Conservation (phyloP, 2,113 vertebrate species). For the Picathartes gymnocephalus region DNA sequence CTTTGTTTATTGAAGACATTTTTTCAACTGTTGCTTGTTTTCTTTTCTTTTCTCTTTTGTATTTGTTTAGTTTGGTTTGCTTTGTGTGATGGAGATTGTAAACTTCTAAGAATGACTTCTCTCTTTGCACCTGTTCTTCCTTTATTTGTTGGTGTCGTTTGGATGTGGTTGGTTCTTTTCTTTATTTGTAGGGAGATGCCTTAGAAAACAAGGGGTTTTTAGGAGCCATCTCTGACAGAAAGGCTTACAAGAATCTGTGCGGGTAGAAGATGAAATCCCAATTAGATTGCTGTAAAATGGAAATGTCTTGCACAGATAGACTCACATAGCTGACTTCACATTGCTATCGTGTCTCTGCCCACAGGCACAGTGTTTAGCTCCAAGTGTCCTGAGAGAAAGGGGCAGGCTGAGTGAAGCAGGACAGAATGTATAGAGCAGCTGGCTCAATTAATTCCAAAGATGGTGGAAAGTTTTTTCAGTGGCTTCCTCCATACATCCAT, state of each 20-base stretch:
- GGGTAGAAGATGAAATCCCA: neutral
- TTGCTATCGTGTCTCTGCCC: fast-evolving
- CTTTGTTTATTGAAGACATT: neutral
- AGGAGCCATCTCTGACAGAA: neutral
- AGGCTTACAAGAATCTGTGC: neutral
- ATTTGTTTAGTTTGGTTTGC: neutral
- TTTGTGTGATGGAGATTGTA: neutral
- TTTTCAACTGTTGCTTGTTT: neutral
- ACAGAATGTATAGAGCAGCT: neutral
- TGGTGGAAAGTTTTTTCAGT: neutral
- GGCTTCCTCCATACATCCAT: neutral
- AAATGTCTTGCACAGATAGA: neutral
- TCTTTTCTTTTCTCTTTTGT: neutral
- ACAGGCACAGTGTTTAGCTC: neutral
- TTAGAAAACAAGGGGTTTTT: neutral
- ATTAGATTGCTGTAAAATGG: neutral
- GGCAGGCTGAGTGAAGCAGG: neutral
- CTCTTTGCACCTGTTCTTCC: neutral
- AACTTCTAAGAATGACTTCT: neutral
- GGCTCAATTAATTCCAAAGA: neutral
- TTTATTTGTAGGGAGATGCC: neutral
- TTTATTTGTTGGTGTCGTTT: neutral
- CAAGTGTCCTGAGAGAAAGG: no score
- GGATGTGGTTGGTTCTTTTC: neutral
- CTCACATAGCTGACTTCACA: fast-evolving